These are phyloP conservation scores for Pogonomyrmex californicus DNA, from an alignment of 1,140 invertebrate genomes.

Conservation along the genomic window DNA sequence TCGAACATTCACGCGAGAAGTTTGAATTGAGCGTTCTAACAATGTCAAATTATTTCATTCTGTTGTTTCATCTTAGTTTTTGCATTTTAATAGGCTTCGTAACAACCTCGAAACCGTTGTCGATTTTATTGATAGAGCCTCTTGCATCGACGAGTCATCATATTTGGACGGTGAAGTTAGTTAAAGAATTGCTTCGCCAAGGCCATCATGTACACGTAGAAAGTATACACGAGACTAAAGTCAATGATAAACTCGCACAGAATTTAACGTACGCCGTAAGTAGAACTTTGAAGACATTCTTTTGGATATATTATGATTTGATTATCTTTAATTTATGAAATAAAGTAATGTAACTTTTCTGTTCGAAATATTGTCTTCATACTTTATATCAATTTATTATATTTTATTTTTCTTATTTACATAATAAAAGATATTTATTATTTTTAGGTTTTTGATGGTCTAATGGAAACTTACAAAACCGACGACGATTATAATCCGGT, in stretches of 20 bases:
- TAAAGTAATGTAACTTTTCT: background rate
- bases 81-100: background rate
- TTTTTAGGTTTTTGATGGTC: slow-evolving; percentile 4
- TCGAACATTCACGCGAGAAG: background rate
- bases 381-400: background rate
- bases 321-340: background rate
- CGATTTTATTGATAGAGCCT: background rate
- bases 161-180: background rate
- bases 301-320: too few species aligned
- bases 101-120: background rate
- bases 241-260: slow-evolving; percentile 8
- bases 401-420: background rate
- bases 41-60: background rate
- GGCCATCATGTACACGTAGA: slow-evolving; percentile 25
- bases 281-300: background rate
- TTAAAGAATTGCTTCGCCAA: slow-evolving; percentile 11
- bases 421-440: background rate
- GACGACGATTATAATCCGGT: background rate
- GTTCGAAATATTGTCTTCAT: background rate
- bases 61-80: background rate
- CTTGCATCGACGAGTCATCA: background rate
- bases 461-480: background rate
- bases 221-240: background rate
- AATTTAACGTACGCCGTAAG: slow-evolving; percentile 11
- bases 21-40: background rate